These are phyloP conservation scores for Leucophenga montana DNA, from an alignment of 2,888 invertebrate species.

Conservation along the genomic window DNA sequence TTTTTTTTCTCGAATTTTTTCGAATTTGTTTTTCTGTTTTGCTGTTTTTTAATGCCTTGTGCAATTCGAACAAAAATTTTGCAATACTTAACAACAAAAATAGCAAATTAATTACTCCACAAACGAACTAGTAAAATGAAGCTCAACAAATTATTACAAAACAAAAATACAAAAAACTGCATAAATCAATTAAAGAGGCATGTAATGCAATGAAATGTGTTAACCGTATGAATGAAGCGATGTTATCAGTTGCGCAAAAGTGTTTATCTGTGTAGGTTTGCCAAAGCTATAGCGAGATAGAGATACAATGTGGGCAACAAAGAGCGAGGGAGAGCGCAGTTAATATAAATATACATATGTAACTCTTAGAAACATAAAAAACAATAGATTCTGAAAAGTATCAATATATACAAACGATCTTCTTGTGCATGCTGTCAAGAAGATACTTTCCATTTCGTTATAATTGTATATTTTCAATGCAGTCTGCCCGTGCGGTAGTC, in stretches of 20 bases:
- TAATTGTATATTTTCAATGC: no score
- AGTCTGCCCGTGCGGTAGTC: no score
- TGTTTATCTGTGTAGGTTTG: neutral
- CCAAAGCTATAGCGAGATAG: neutral
- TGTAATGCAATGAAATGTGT: conserved; percentile 2
- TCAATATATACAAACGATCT: no score
- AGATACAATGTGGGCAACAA: neutral
- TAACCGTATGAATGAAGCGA: neutral
- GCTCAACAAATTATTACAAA: neutral
- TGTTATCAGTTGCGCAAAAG: neutral
- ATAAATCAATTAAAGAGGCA: neutral
- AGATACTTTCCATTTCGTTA: no score
- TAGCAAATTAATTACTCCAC: neutral
- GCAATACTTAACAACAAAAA: conserved; percentile 25
- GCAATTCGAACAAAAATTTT: conserved; percentile 31
- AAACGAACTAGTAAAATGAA: neutral
- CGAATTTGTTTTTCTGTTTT: neutral
- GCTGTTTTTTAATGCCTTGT: conserved; percentile 6
- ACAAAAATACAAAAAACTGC: neutral
- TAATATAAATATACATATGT: no score
- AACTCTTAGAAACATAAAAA: no score
- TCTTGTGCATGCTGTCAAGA: no score
- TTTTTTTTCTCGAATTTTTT: conserved; percentile 1
- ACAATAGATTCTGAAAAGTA: no score
- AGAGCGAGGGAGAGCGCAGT: no score